Evolutionary conservation across 2,888 invertebrate genomes (phyloP), one percentile per base, ranked within the genome.

Genomic region (Clistopyga incitator): DNA sequence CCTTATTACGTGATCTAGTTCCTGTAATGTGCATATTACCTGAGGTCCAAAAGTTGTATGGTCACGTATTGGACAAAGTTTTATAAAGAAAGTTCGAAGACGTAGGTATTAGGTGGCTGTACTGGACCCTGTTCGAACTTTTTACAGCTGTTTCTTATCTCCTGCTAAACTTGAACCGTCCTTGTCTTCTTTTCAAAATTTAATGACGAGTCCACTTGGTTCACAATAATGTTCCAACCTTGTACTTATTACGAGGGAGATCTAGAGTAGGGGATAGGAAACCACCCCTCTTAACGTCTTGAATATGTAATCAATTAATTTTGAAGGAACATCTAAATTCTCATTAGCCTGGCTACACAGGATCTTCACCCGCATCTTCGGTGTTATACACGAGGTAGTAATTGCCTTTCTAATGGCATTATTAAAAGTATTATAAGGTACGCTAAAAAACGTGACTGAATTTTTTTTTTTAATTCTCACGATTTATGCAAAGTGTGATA

Each of bases 271-370:
- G 15, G 47, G 47, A 15, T 8, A 25, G 34, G 6, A 29, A 29
- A 42, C 13, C 13, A 18, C 13, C 64, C 50, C 52, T 18, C 54
- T 54, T 25, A 15, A 38, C 75, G 52, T 65, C 64, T 15, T 76
- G 52, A 76, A 76, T 76, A 54, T 65, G 65, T 65, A 76, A 76
- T 76, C 52, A 50, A 54, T 76, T 76, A 76, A 65, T 65, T 65
- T 52, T n/a, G 54, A 11, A n/a, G 65, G 25, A n/a, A 11, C 54
- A 52, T 20, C 52, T 70, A 76, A 54, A 65, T 76, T 76, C 52
- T 72, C 65, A 52, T 65, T 25, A 65, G n/a, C 38, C 38, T 10
- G 8, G 13, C 23, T 18, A 23, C 1, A 34, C 34, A 8, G n/a
- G 15, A n/a, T n/a, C n/a, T 13, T 61, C 59, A 6, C n/a, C n/a